Conservation (phyloP, 1,140 invertebrate species). For the Tetragonula clypearis region DNA sequence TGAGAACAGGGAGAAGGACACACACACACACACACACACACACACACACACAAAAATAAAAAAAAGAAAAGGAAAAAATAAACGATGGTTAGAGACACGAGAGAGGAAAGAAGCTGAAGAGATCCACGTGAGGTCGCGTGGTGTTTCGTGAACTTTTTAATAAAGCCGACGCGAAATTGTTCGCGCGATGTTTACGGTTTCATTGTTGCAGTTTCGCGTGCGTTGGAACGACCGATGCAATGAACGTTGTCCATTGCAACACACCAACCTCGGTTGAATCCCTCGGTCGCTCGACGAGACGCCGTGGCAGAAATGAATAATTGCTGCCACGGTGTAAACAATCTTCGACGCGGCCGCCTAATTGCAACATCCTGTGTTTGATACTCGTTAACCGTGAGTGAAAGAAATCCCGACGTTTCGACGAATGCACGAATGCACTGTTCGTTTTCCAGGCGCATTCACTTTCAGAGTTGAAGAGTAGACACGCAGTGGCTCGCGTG, state of each 20-base stretch:
- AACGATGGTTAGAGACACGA: not conserved
- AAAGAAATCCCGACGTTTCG: not conserved
- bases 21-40: too few relatives aligned
- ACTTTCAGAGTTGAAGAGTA: not conserved
- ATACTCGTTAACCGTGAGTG: slow-evolving; percentile 6
- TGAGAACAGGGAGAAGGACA: not conserved
- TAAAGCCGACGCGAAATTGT: slow-evolving; percentile 29
- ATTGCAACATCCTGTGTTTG: slow-evolving; percentile 8
- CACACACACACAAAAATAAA: too few relatives aligned
- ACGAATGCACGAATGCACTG: too few relatives aligned
- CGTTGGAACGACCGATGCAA: not conserved
- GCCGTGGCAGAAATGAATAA: not conserved
- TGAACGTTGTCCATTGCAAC: not conserved
- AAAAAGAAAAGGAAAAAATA: not conserved
- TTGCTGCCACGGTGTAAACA: slow-evolving; percentile 10
- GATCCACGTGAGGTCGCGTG: too few relatives aligned
- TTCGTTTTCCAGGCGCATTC: not conserved
- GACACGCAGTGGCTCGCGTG: not conserved
- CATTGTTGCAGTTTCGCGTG: slow-evolving; percentile 3
- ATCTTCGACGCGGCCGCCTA: slow-evolving; percentile 1
- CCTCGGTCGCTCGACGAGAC: not conserved
- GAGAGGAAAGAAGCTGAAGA: not conserved
- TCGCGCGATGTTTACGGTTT: slow-evolving; percentile 15
- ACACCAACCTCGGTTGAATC: not conserved
- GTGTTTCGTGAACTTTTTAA: slow-evolving; percentile 32